These are phyloP conservation scores for Nesidiocoris tenuis DNA, from an alignment of 2,888 invertebrate genomes.

Conservation along the genomic window DNA sequence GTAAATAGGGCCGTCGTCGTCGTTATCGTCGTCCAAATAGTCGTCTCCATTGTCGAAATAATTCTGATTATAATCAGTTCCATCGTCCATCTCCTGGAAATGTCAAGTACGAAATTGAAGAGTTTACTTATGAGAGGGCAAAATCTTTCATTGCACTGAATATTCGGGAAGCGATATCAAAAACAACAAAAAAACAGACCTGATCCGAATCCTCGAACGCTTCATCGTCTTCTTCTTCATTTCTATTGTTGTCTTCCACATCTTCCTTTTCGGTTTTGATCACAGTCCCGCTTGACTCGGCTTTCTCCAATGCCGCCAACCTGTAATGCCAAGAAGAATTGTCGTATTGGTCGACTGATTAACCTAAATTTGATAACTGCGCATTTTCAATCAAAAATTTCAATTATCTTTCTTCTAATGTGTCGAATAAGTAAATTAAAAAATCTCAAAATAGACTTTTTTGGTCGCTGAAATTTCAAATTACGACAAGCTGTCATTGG, in stretches of 20 bases:
- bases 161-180: background rate
- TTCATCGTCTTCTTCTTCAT: constrained; percentile 57
- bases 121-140: background rate
- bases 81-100: constrained; percentile 73
- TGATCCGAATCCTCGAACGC: constrained; percentile 63
- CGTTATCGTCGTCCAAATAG: constrained; percentile 78
- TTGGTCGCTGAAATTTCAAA: background rate
- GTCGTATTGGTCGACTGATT: no score
- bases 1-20: constrained; percentile 82
- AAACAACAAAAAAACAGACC: no score
- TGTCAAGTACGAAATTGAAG: background rate
- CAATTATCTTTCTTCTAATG: no score
- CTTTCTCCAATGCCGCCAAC: constrained; percentile 52
- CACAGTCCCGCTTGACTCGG: constrained; percentile 57
- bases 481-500: background rate
- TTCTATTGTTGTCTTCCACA: constrained; percentile 60
- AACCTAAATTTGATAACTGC: no score
- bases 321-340: constrained; percentile 48
- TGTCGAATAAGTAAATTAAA: no score
- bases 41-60: constrained; percentile 87
- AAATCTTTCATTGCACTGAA: background rate
- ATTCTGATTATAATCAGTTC: constrained; percentile 82
- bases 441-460: no score
- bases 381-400: no score
- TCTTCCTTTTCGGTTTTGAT: constrained; percentile 61